A percentile compares a stretch with the other conserved stretches of the same genome.
Conservation (phyloP, 2,113 vertebrate genomes). For the Trogon melanurus region DNA sequence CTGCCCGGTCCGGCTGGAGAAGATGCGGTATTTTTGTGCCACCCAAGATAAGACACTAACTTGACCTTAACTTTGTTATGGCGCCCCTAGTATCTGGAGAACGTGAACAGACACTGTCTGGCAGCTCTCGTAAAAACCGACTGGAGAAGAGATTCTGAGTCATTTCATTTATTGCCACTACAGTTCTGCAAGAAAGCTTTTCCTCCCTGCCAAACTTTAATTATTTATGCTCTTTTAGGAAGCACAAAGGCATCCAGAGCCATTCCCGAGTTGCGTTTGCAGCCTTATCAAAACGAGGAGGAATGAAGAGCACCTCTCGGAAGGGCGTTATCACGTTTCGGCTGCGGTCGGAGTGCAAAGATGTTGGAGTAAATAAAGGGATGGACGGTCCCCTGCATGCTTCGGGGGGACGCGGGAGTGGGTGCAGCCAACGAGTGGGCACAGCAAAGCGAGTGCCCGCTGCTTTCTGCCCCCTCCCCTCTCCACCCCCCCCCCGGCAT, state of each 20-base stretch:
- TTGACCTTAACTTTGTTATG: conserved; percentile 99
- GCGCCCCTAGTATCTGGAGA: conserved; percentile 86
- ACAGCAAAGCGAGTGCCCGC: neutral
- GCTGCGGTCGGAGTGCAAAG: conserved; percentile 33
- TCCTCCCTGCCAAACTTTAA: conserved; percentile 85
- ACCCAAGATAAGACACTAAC: conserved; percentile 91
- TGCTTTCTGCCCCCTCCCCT: neutral
- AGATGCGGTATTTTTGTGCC: conserved; percentile 77
- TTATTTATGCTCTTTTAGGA: conserved; percentile 86
- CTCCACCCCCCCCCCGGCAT: neutral
- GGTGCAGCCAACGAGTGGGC: neutral
- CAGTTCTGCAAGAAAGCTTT: conserved; percentile 86
- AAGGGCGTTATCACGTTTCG: conserved; percentile 45
- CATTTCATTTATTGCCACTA: conserved; percentile 88
- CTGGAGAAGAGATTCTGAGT: conserved; percentile 87
- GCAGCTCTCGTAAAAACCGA: conserved; percentile 86
- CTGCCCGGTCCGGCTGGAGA: conserved; percentile 28
- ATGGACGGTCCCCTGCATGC: neutral
- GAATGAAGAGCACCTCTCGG: neutral
- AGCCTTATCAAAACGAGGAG: conserved; percentile 57
- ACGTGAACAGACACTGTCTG: conserved; percentile 87
- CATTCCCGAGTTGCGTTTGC: conserved; percentile 60
- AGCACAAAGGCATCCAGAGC: conserved; percentile 77
- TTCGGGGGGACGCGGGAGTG: neutral
- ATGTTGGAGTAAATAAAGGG: conserved; percentile 42